phyloP scores from a whole-genome alignment of 2,113 vertebrate species.

The Ascaphus truei region DNA sequence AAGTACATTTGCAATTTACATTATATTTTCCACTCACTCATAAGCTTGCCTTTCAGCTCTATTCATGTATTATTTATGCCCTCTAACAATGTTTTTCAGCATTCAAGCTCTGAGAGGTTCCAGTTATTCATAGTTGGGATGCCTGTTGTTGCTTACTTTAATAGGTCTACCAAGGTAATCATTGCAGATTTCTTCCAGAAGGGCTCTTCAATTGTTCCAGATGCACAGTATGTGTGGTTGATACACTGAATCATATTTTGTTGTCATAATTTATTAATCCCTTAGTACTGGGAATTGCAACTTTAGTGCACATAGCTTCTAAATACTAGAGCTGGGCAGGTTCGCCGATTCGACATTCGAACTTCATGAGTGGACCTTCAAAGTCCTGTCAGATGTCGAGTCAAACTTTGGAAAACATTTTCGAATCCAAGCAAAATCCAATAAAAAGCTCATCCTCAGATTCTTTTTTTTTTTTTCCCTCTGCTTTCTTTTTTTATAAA shows the following conservation, averaged over 20 bases:
- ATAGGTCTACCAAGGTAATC: constrained; percentile 41
- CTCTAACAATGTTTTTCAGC: constrained; percentile 41
- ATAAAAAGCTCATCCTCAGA: too few relatives aligned
- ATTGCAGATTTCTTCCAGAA: constrained; percentile 39
- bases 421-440: too few relatives aligned
- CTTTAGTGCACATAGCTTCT: background rate
- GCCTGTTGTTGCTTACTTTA: constrained; percentile 34
- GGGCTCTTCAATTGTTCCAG: constrained; percentile 28
- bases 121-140: constrained; percentile 38
- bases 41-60: background rate
- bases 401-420: too few relatives aligned
- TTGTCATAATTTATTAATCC: constrained; percentile 22
- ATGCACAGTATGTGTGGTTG: constrained; percentile 9
- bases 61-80: constrained; percentile 43
- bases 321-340: constrained; percentile 20
- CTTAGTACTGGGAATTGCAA: background rate
- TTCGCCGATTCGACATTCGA: too few relatives aligned
- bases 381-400: too few relatives aligned
- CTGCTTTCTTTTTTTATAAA: too few relatives aligned
- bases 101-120: constrained; percentile 35
- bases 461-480: too few relatives aligned
- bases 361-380: too few relatives aligned
- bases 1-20: constrained; percentile 17
- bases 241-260: background rate
- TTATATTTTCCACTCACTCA: background rate